Conservation (phyloP, 2,797 vertebrate genomes). For the Cephalopachus bancanus region DNA sequence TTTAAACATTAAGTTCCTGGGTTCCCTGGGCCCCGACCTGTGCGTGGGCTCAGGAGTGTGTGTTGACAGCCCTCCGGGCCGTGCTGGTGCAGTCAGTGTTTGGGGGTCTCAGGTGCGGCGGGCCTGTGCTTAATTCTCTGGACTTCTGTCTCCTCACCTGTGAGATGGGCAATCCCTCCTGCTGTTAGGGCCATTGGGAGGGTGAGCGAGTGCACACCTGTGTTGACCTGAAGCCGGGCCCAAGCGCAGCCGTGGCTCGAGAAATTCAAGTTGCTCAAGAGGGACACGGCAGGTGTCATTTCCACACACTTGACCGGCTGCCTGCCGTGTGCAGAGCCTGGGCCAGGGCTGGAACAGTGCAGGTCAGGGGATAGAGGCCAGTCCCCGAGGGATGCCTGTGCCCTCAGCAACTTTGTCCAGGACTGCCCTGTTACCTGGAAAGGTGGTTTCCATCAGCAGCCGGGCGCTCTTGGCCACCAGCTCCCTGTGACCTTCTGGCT, state of each 20-base stretch:
- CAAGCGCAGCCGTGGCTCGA: background rate
- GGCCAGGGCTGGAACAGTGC: background rate
- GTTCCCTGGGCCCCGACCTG: no score
- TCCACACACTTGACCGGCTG: background rate
- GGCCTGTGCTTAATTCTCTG: background rate
- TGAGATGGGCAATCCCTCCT: background rate
- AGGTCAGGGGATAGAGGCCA: background rate
- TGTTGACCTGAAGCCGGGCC: rapidly evolving
- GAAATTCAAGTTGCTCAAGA: no score
- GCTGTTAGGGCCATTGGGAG: background rate
- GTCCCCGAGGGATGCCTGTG: background rate
- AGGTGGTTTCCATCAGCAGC: background rate
- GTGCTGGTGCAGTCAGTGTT: background rate
- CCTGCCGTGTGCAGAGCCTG: background rate
- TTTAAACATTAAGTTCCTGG: background rate
- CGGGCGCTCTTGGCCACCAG: background rate
- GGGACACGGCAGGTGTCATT: no score
- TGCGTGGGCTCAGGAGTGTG: background rate
- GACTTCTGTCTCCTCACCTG: background rate
- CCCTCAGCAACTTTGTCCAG: background rate
- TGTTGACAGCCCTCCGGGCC: background rate
- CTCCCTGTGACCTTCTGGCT: constrained; percentile 10
- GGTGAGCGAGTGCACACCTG: background rate
- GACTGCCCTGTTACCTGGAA: background rate
- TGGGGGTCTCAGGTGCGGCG: background rate